These are phyloP conservation scores for Microchrysa polita DNA, from an alignment of 2,888 invertebrate species.

Conservation along the genomic window DNA sequence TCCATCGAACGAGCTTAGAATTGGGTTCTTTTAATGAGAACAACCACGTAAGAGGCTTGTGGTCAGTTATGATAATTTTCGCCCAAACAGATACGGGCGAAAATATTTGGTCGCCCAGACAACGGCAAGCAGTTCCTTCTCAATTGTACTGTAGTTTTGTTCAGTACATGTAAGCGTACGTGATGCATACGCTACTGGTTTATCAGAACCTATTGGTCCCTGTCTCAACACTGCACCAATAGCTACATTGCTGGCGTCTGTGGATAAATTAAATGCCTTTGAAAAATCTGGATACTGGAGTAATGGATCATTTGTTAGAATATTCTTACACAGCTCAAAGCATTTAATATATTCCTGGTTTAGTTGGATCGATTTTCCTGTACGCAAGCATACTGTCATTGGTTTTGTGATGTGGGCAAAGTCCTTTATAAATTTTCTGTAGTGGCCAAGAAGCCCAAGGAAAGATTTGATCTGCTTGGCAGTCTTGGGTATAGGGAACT, in stretches of 20 bases:
- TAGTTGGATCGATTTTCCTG: not conserved
- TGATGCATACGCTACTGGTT: no score
- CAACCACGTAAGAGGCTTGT: no score
- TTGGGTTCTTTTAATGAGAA: no score
- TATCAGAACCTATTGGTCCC: no score
- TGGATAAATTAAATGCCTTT: conserved; percentile 54
- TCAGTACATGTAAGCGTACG: no score
- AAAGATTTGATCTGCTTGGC: conserved; percentile 50
- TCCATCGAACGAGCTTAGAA: no score
- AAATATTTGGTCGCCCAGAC: no score
- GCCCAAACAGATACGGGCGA: no score
- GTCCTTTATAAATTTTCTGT: conserved; percentile 51
- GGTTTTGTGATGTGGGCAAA: conserved; percentile 49
- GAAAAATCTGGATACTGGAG: conserved; percentile 58
- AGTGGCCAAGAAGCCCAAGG: conserved; percentile 50
- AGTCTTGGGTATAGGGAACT: conserved; percentile 50
- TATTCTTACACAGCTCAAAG: conserved; percentile 17
- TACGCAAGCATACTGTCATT: conserved; percentile 44
- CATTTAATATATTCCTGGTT: not conserved
- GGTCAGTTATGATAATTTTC: no score
- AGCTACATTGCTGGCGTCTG: conserved; percentile 54
- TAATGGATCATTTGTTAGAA: conserved; percentile 50
- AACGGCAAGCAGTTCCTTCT: no score
- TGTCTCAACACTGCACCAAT: conserved; percentile 54
- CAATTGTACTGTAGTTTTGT: no score